Conservation (phyloP, 1,140 invertebrate species). For the Drosophila littoralis region DNA sequence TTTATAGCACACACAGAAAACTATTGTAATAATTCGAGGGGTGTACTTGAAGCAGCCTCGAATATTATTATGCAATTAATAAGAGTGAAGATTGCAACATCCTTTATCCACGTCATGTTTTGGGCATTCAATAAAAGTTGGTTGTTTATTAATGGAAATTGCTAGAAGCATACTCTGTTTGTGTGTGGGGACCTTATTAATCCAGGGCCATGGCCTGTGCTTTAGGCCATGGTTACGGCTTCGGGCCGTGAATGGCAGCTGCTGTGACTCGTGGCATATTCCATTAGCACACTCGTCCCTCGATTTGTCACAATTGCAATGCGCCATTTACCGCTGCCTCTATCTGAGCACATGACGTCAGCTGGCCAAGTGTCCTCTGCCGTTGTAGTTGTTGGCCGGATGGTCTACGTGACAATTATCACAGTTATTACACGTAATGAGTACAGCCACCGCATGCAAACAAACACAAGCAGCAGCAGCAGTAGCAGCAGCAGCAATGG, state of each 20-base stretch:
- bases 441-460: conserved; percentile 22
- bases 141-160: conserved; percentile 17
- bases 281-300: conserved; percentile 20
- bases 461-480: background rate
- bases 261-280: conserved; percentile 3
- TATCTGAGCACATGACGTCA: conserved; percentile 8
- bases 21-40: background rate
- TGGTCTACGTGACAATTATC: conserved; percentile 66
- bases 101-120: conserved; percentile 1
- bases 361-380: conserved; percentile 39
- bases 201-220: background rate
- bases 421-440: conserved; percentile 60
- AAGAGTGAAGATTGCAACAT: background rate
- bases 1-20: background rate
- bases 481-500: background rate
- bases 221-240: background rate
- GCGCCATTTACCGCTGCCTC: background rate
- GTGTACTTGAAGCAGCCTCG: background rate
- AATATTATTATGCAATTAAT: background rate
- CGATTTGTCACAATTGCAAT: conserved; percentile 38
- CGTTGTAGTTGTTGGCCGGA: conserved; percentile 3
- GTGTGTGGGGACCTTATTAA: background rate
- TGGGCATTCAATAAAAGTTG: background rate
- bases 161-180: background rate
- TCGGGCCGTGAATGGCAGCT: conserved; percentile 13